Evolutionary conservation across 2,113 vertebrate genomes (phyloP).

Genomic region (Piprites chloris): DNA sequence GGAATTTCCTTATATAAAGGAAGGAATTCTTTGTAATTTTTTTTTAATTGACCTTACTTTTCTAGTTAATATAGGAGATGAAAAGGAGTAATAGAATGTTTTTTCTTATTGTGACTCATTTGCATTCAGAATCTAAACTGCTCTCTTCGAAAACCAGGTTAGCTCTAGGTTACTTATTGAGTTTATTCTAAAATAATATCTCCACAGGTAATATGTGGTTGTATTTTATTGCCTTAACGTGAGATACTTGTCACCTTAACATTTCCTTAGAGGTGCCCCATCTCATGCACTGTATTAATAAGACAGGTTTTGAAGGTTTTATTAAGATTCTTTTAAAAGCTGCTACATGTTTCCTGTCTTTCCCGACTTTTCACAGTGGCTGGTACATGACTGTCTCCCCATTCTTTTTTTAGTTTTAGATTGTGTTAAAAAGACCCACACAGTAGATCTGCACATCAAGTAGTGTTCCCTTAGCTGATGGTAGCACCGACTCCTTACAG

Average conservation of each 20-base stretch:
- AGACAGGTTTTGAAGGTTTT: background rate
- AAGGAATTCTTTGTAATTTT: background rate
- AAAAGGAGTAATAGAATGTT: background rate
- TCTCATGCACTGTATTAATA: background rate
- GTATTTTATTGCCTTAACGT: background rate
- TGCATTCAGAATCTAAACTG: background rate
- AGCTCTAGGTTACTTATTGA: background rate
- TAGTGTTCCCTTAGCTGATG: background rate
- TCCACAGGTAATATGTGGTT: background rate
- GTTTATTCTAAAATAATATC: background rate
- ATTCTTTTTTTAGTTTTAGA: background rate
- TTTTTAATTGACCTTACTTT: background rate
- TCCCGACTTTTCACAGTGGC: background rate
- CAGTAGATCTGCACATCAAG: background rate
- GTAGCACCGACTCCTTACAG: background rate
- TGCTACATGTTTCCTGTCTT: background rate
- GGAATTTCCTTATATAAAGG: background rate
- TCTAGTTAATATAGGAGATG: background rate
- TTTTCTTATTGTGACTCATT: background rate
- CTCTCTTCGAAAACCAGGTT: background rate
- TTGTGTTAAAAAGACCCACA: background rate
- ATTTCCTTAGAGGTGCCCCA: background rate
- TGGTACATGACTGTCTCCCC: background rate
- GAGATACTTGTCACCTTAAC: background rate
- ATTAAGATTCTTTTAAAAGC: background rate